Conservation (phyloP, 2,888 invertebrate genomes). For the Orthonychiurus folsomi region DNA sequence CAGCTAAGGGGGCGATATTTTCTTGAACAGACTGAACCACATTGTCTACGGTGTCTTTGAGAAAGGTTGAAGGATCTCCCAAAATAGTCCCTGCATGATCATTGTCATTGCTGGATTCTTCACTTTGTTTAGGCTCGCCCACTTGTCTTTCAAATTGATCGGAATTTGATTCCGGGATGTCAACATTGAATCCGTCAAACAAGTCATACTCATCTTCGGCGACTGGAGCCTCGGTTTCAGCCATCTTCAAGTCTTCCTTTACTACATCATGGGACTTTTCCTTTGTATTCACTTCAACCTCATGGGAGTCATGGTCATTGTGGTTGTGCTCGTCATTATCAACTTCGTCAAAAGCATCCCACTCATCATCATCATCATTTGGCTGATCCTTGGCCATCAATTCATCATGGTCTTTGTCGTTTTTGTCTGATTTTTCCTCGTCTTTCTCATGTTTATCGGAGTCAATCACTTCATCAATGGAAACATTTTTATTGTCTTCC, state of each 20-base stretch:
- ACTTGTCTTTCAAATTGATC: background rate
- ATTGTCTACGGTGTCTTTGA: background rate
- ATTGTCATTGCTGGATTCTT: background rate
- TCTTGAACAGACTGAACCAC: background rate
- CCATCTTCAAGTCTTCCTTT: too few species aligned
- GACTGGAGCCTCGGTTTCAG: background rate
- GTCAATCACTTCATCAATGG: too few species aligned
- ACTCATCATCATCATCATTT: too few species aligned
- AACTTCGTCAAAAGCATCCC: background rate
- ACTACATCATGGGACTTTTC: too few species aligned
- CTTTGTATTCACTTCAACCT: too few species aligned
- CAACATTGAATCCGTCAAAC: too few species aligned
- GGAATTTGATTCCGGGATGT: background rate
- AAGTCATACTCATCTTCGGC: background rate
- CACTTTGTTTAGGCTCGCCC: background rate
- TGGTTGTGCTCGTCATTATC: background rate
- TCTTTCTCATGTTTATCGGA: background rate
- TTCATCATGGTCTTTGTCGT: background rate
- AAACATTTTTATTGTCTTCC: too few species aligned
- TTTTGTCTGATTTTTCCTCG: background rate
- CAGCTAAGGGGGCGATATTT: background rate
- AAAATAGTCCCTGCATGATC: background rate
- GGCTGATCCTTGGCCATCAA: background rate
- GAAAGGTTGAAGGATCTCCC: background rate
- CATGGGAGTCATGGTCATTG: too few species aligned